Conservation (phyloP, 2,113 vertebrate species). For the Myiagra hebetior region DNA sequence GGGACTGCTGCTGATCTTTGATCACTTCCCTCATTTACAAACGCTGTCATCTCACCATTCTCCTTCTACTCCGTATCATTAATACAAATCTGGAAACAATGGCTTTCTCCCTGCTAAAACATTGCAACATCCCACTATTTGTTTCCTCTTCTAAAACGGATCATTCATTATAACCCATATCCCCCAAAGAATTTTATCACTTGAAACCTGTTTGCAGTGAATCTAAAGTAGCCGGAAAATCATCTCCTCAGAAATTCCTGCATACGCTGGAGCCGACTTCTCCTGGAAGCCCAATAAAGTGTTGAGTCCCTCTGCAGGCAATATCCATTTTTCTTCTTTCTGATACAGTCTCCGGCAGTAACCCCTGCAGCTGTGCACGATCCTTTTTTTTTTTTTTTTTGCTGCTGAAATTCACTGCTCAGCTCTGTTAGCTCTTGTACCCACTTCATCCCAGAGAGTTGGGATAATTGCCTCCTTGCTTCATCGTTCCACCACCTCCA, state of each 20-base stretch:
- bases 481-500: background rate
- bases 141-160: constrained; percentile 43
- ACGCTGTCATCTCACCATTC: background rate
- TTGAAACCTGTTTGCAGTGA: constrained; percentile 60
- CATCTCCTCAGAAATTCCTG: constrained; percentile 44
- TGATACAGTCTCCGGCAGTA: constrained; percentile 46
- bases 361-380: constrained; percentile 1
- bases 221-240: constrained; percentile 54
- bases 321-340: constrained; percentile 50
- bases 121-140: constrained; percentile 53
- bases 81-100: constrained; percentile 65
- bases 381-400: background rate
- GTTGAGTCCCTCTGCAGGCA: constrained; percentile 47
- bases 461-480: constrained; percentile 46
- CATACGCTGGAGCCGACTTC: background rate
- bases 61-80: constrained; percentile 15
- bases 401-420: constrained; percentile 21
- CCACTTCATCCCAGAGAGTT: constrained; percentile 27
- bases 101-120: constrained; percentile 35
- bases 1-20: constrained; percentile 31
- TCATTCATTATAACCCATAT: constrained; percentile 53
- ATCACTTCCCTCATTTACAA: constrained; percentile 51
- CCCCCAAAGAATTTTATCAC: constrained; percentile 67
- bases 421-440: constrained; percentile 15
- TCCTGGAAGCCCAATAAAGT: constrained; percentile 54